Evolutionary conservation across 1,140 invertebrate species (phyloP), one percentile per base, ranked within the genome.

Genomic region (Temnothorax curvispinosus): DNA sequence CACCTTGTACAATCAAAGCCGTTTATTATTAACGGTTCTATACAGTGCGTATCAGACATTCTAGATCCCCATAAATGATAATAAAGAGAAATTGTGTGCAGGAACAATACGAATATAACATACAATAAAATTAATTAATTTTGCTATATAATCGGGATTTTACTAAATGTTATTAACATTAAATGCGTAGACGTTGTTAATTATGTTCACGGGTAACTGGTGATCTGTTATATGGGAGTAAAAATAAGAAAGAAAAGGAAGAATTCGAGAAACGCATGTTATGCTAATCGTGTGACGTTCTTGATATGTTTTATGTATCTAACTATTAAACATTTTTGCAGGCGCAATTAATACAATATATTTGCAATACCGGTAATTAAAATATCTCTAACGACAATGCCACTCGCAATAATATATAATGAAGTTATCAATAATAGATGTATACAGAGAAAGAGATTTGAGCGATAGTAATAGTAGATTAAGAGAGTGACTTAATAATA

Each of bases 241-340:
- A 89, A 91, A 88, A 44, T 44, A 41, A 41, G n/a, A 44, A 32
- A 56, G 9, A 58, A 82, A 21, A 60, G n/a, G 13, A 27, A 87
- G 41, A 44, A 87, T 87, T 56, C 18, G 67, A 64, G 41, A 88
- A 90, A 86, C 87, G 77, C 62, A 71, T 88, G 60, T 87, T 56
- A 69, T 72, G 56, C 41, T 88, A 87, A 82, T 81, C 56, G 44
- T 74, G 56, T 80, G 67, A 91, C 62, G 58, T 87, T 76, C 87
- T 89, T 91, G 89, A 91, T 91, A 91, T 91, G 89, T 90, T 89
- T 91, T 87, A 91, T 86, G 71, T 89, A 89, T 88, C 60, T 88
- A 91, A 89, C 77, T 89, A 91, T 89, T 91, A 91, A 77, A 91
- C 65, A 77, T 88, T 54, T 85, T 81, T 87, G 85, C 77, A 85